A percentile compares a stretch with the other conserved stretches of the same genome.
These are phyloP conservation scores for Schizopygopsis pylzovi DNA, from an alignment of 2,797 vertebrate species.

Conservation along the genomic window DNA sequence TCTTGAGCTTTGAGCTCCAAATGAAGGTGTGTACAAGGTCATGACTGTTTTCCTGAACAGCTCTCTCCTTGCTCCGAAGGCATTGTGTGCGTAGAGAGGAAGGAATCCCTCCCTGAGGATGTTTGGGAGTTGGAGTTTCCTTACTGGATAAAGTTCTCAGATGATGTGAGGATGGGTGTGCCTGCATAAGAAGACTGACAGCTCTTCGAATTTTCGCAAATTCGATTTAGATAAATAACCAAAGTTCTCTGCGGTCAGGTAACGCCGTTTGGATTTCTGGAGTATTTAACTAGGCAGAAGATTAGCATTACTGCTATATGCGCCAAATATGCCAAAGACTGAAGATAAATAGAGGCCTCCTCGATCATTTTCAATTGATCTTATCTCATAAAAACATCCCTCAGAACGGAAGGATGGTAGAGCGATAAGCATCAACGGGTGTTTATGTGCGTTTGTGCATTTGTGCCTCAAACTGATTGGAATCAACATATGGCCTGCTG, in stretches of 20 bases:
- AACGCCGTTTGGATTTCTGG: not conserved
- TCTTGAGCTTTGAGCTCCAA: conserved; percentile 38
- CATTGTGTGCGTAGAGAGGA: conserved; percentile 59
- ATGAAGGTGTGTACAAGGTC: conserved; percentile 61
- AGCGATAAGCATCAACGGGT: not conserved
- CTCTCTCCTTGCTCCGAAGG: conserved; percentile 31
- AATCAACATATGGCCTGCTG: conserved; percentile 1
- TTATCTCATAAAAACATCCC: conserved; percentile 3
- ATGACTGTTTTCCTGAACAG: conserved; percentile 56
- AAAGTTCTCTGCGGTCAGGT: not conserved
- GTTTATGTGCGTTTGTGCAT: not conserved
- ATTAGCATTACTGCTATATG: not conserved
- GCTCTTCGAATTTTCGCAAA: not conserved
- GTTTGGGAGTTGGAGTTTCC: conserved; percentile 62
- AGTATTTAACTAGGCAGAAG: not conserved
- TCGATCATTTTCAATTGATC: not conserved
- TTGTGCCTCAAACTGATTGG: not conserved
- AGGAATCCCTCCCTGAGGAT: conserved; percentile 64
- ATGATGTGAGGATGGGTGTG: conserved; percentile 51
- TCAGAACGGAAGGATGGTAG: conserved; percentile 24
- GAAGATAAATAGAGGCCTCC: not conserved
- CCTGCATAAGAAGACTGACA: conserved; percentile 18
- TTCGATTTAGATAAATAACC: not conserved
- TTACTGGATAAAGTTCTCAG: conserved; percentile 34
- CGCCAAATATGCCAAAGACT: not conserved